Evolutionary conservation across 2,113 vertebrate genomes (phyloP).

Genomic region (Caracal caracal): DNA sequence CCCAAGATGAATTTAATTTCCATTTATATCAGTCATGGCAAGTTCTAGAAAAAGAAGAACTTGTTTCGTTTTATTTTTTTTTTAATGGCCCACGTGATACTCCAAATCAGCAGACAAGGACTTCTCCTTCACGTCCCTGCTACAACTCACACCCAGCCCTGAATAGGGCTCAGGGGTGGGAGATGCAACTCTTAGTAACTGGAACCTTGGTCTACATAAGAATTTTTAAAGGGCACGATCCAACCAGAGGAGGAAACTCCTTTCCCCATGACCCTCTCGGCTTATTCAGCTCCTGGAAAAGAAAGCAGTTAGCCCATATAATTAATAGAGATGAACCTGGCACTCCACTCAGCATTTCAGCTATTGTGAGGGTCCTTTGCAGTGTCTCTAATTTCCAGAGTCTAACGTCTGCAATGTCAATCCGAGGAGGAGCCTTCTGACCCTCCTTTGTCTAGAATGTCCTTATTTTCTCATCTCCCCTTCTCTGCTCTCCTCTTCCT

Average conservation of each 20-base stretch:
- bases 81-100: neutral
- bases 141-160: too few relatives aligned
- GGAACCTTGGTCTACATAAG: neutral
- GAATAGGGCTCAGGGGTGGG: rapidly evolving
- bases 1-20: neutral
- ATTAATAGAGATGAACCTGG: neutral
- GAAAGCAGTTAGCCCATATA: neutral
- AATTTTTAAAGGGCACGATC: neutral
- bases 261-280: neutral
- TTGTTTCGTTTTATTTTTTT: neutral
- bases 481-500: neutral
- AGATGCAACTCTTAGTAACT: neutral
- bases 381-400: neutral
- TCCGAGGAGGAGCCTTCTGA: neutral
- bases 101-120: neutral
- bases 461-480: neutral
- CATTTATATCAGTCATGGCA: neutral
- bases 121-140: neutral
- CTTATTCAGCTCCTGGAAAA: neutral
- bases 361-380: rapidly evolving
- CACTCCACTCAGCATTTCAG: neutral
- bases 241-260: neutral
- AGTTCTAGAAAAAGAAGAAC: neutral
- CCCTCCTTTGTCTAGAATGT: neutral
- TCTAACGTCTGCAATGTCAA: neutral